Percentiles rank a stretch among this genome's conserved stretches.
Conservation (phyloP, 2,888 invertebrate genomes). For the Alcis repandata region DNA sequence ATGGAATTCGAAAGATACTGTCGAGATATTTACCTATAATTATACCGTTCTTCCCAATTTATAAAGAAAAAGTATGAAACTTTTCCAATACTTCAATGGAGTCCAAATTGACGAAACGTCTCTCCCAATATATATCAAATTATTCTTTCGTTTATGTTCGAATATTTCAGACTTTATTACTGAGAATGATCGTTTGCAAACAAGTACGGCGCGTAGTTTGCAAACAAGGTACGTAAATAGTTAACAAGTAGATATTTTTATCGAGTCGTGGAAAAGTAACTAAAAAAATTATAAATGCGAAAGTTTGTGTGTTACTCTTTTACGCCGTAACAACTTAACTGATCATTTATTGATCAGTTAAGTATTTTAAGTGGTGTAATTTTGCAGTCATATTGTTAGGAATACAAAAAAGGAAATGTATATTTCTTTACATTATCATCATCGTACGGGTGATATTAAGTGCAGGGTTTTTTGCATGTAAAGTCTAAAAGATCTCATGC, state of each 20-base stretch:
- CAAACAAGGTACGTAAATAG: constrained; percentile 34
- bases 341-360: no score
- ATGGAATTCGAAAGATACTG: constrained; percentile 1
- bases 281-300: no score
- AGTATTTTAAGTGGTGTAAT: no score
- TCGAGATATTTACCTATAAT: neutral
- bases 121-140: constrained; percentile 27
- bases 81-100: constrained; percentile 49
- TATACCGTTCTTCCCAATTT: constrained; percentile 5
- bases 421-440: no score
- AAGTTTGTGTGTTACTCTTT: no score
- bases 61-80: constrained; percentile 32
- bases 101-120: constrained; percentile 47
- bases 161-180: constrained; percentile 48
- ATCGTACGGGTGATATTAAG: no score
- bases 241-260: neutral
- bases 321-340: neutral
- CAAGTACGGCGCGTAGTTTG: constrained; percentile 41
- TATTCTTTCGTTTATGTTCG: constrained; percentile 43
- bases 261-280: neutral
- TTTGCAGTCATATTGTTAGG: no score
- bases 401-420: no score
- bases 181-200: constrained; percentile 49
- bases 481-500: no score
- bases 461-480: no score